Base-by-base conservation (phyloP, 1,140 invertebrate genomes). In the Caenorhabditis brenneri region DNA sequence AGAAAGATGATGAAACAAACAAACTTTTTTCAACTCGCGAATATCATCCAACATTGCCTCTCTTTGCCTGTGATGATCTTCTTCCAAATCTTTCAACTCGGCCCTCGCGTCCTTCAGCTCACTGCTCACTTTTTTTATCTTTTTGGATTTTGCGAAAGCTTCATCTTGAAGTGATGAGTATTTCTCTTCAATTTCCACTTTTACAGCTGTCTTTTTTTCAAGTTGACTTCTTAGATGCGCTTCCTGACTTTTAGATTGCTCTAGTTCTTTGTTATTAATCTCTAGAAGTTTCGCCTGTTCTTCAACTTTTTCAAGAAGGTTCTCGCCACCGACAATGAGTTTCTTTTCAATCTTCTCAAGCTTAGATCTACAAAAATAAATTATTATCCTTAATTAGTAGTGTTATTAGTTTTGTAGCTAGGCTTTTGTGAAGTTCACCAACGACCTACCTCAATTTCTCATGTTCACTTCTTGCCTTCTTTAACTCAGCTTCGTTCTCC, bases 241-340 rank as follows among this genome's bases (percentile, higher is more conserved):
- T 90, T 99, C 96, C 85, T 94, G 94, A 58, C 94, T 93, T 81
- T 94, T 94, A 49, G 95, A 92, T 87, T 94, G 93, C 88, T 97
- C 95, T 58, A 99, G 92, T 91, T 99, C 97, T 39, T 93, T 69
- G 51, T 93, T n/a, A 95, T 94, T 95, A 84, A 95, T 95, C 87
- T 96, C 95, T 19, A 99, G 92, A 29, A 99, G 92, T 82, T 94
- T 93, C 87, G 98, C 95, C 90, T 99, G 97, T 10, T 95, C 94
- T 91, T 99, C 96, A 0, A 96, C 97, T 91, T 98, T 99, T 91
- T 99, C 97, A 81, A 99, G 93, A 10, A 99, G 93, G 93, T 99
- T 99, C 92, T 98, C 97, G 9, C 97, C 98, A 1, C 98, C 98
- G 10, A 99, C 95, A 27, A 99, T 93, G 79, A 99, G 97, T 91